phyloP scores from a whole-genome alignment of 1,140 invertebrate genomes.

The Ridgeia piscesae region DNA sequence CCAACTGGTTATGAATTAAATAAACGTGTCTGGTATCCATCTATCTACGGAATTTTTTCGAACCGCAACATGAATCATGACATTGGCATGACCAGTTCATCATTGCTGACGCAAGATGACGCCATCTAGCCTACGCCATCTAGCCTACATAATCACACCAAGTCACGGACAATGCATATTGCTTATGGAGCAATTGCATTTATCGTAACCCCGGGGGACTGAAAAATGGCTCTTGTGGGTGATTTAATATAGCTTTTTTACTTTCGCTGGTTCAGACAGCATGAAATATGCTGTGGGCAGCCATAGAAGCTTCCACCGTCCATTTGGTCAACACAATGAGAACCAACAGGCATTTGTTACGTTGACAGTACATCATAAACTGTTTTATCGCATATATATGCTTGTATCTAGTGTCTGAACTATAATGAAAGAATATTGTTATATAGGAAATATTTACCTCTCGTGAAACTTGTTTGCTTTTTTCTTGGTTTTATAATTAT shows the following conservation, averaged over 20 bases:
- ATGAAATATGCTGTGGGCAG: neutral
- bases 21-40: neutral
- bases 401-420: neutral
- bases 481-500: too few species aligned
- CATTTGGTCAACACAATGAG: neutral
- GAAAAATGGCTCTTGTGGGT: neutral
- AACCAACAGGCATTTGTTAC: neutral
- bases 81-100: neutral
- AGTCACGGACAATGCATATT: neutral
- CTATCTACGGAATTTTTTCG: neutral
- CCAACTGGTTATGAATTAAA: too few species aligned
- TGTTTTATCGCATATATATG: neutral
- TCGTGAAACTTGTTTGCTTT: too few species aligned
- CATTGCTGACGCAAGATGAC: neutral
- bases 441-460: too few species aligned
- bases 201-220: neutral
- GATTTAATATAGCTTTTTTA: neutral
- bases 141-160: neutral
- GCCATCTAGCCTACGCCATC: too few species aligned
- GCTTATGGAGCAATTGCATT: neutral
- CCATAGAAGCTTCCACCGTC: neutral
- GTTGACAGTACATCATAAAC: neutral
- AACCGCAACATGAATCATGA: neutral
- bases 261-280: neutral
- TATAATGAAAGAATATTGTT: neutral